These are phyloP conservation scores for Mormyrus lacerda DNA, from an alignment of 2,113 vertebrate species.

Conservation along the genomic window DNA sequence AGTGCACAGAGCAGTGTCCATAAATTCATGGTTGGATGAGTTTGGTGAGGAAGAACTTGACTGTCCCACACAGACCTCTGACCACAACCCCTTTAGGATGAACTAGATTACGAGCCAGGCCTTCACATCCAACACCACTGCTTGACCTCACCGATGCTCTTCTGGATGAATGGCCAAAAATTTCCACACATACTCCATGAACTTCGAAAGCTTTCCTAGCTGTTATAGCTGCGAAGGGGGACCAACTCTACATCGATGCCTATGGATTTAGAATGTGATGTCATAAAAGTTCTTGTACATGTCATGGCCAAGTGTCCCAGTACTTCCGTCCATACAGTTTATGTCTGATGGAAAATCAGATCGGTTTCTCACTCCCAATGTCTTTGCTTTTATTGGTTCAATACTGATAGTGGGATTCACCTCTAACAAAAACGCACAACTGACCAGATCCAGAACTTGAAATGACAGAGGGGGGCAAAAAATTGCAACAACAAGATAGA, in stretches of 20 bases:
- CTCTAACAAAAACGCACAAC: background rate
- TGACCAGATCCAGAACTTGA: background rate
- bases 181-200: background rate
- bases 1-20: background rate
- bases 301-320: background rate
- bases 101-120: background rate
- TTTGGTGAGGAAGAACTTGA: background rate
- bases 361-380: background rate
- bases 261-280: background rate
- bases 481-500: background rate
- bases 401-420: background rate
- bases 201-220: background rate
- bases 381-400: background rate
- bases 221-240: too few species aligned
- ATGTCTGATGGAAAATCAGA: background rate
- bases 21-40: background rate
- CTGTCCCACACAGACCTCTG: background rate
- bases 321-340: background rate
- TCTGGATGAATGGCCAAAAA: background rate
- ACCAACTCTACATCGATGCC: background rate
- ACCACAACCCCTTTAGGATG: background rate
- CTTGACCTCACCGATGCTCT: background rate
- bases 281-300: background rate
- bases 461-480: background rate
- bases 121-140: background rate